phyloP scores from a whole-genome alignment of 2,888 invertebrate genomes.

The Eurytoma adleriae region DNA sequence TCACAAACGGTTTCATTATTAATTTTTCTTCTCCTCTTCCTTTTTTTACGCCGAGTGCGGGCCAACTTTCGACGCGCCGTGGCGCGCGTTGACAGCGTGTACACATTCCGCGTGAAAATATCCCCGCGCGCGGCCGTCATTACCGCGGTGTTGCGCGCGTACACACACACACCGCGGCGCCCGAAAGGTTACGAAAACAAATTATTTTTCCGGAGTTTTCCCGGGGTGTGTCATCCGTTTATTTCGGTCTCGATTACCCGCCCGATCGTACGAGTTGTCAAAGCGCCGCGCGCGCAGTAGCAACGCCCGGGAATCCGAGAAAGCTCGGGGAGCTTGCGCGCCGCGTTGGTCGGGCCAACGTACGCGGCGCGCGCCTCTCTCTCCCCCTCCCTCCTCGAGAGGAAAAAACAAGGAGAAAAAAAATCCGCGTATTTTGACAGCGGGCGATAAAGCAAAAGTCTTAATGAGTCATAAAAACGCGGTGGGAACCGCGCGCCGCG shows the following conservation, averaged over 20 bases:
- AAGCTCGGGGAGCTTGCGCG: no score
- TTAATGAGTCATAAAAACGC: background rate
- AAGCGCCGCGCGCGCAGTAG: background rate
- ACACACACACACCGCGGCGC: background rate
- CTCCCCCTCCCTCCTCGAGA: no score
- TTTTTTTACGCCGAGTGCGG: no score
- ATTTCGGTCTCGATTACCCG: conserved; percentile 14
- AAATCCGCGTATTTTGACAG: no score
- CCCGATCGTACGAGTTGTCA: no score
- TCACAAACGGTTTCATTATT: no score
- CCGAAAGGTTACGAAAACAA: conserved; percentile 7
- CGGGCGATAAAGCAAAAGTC: background rate
- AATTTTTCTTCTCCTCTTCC: no score
- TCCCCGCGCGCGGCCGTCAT: background rate
- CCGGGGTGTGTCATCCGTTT: conserved; percentile 23
- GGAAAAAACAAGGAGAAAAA: no score
- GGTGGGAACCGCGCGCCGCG: background rate
- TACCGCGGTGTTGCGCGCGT: no score
- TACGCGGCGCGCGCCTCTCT: no score
- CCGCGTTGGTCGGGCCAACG: no score
- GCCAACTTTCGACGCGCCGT: background rate
- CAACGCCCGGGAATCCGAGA: background rate
- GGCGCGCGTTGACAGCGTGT: background rate
- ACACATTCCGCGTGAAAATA: background rate
- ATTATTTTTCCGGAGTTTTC: conserved; percentile 27